Conservation (phyloP, 2,797 vertebrate species). For the Tangara arthus region DNA sequence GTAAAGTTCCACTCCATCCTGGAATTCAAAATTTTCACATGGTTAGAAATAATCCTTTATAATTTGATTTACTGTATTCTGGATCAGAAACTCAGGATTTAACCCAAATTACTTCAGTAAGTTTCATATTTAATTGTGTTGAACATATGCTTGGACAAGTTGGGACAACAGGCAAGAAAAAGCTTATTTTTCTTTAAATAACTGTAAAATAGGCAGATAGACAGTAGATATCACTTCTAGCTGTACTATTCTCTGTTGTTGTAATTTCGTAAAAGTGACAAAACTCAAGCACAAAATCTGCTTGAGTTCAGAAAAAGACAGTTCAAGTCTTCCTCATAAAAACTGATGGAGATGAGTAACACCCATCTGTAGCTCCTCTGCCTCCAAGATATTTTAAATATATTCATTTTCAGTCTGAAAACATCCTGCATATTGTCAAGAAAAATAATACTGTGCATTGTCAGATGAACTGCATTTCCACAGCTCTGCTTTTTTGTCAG, state of each 20-base stretch:
- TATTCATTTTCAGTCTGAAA: not conserved
- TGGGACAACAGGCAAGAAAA: not conserved
- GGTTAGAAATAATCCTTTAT: not conserved
- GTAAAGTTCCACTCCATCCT: not conserved
- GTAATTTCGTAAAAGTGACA: not conserved
- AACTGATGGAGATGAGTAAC: not conserved
- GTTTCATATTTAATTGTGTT: not conserved
- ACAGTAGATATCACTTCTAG: not conserved
- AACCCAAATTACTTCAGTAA: not conserved
- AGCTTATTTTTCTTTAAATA: not conserved
- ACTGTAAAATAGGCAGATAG: not conserved
- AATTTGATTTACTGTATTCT: not conserved
- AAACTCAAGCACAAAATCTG: not conserved
- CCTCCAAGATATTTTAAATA: constrained; percentile 1
- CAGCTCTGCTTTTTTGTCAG: constrained; percentile 8
- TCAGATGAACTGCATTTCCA: constrained; percentile 21
- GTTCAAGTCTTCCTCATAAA: not conserved
- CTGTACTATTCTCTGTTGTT: not conserved
- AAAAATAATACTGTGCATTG: not conserved
- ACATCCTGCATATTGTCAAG: constrained; percentile 10
- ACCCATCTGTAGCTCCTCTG: not conserved
- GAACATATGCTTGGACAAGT: not conserved
- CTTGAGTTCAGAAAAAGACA: not conserved
- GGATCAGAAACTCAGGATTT: not conserved
- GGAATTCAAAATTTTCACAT: not conserved